Evolutionary conservation across 2,113 vertebrate species (phyloP).

Genomic region (Plotosus lineatus): DNA sequence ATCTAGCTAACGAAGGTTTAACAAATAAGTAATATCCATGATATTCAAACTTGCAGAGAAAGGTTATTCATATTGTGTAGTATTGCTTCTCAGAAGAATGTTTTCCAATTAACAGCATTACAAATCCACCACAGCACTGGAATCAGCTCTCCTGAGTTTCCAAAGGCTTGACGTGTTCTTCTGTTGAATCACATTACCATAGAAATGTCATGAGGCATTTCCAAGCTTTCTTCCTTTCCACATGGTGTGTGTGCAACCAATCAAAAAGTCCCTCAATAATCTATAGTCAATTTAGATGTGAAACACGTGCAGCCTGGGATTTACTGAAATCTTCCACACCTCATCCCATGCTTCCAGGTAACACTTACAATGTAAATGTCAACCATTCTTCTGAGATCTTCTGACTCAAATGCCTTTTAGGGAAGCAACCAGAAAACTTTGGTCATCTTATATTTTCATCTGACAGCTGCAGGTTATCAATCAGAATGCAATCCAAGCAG

Average conservation of each 20-base stretch:
- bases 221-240: neutral
- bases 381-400: neutral
- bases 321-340: constrained; percentile 9
- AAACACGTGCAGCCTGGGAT: constrained; percentile 22
- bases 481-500: neutral
- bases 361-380: neutral
- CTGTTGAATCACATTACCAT: constrained; percentile 13
- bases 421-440: neutral
- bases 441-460: neutral
- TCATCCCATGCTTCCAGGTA: neutral
- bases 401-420: neutral
- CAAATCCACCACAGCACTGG: neutral
- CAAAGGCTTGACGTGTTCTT: neutral
- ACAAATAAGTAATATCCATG: neutral
- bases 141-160: neutral
- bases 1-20: neutral
- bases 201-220: neutral
- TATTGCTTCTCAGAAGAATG: neutral
- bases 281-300: constrained; percentile 7
- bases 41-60: neutral
- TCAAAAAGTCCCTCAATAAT: neutral
- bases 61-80: neutral
- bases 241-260: neutral
- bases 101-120: neutral
- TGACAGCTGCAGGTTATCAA: neutral